A percentile compares a stretch with the other conserved stretches of the same genome.
Conservation (phyloP, 2,113 vertebrate genomes). For the Cyanoliseus patagonus region DNA sequence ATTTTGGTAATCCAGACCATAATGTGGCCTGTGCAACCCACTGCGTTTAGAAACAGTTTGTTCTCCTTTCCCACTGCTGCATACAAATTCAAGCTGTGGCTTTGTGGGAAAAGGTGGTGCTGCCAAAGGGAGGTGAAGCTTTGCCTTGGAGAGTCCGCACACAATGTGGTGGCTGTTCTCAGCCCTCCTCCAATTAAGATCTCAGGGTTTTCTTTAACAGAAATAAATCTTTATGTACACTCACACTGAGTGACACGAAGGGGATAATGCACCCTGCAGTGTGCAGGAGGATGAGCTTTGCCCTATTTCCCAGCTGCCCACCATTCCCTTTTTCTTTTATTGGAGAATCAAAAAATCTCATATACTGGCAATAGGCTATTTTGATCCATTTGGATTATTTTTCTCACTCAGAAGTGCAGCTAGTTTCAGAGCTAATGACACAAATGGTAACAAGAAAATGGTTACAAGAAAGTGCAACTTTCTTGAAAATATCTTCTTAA, state of each 20-base stretch:
- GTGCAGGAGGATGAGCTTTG: background rate
- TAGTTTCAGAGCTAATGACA: background rate
- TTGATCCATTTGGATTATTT: background rate
- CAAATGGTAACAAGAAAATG: background rate
- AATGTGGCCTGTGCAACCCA: background rate
- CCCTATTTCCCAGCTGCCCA: background rate
- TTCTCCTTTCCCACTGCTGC: background rate
- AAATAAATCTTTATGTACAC: background rate
- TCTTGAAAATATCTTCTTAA: background rate
- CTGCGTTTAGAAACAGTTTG: background rate
- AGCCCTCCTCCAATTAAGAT: background rate
- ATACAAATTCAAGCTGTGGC: fast-evolving
- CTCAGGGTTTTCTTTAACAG: background rate
- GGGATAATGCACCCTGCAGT: background rate
- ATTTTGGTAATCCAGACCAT: background rate
- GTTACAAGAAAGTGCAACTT: background rate
- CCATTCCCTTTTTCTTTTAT: background rate
- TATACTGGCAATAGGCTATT: background rate
- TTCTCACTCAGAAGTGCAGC: background rate
- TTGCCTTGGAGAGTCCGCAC: fast-evolving
- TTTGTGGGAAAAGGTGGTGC: background rate
- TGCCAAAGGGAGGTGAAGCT: background rate
- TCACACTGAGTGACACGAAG: background rate
- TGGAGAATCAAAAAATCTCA: background rate
- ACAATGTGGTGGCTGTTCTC: background rate